These are phyloP conservation scores for Peromyscus nudipes DNA, from an alignment of 2,797 vertebrate genomes.

Conservation along the genomic window DNA sequence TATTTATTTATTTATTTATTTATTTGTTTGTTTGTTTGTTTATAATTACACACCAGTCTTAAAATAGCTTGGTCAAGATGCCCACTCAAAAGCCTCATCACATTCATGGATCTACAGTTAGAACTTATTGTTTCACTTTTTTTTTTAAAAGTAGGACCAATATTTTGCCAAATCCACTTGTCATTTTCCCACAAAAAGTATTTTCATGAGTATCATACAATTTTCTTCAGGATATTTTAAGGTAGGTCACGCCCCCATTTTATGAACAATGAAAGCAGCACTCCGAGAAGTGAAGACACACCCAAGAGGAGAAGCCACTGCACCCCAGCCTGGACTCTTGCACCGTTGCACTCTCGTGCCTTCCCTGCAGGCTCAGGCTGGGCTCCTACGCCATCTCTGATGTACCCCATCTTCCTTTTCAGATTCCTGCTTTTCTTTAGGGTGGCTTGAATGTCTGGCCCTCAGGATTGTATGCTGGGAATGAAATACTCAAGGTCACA, in stretches of 20 bases:
- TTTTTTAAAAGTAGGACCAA: not conserved
- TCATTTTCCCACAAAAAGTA: not conserved
- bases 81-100: not conserved
- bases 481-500: not conserved
- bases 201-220: not conserved
- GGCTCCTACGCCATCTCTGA: not conserved
- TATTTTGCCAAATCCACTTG: not conserved
- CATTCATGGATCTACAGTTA: not conserved
- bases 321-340: not conserved
- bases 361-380: not conserved
- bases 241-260: not conserved
- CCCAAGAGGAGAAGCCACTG: not conserved
- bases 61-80: not conserved
- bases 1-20: no score
- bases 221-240: not conserved
- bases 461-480: not conserved
- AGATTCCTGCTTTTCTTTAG: not conserved
- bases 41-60: not conserved
- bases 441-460: not conserved
- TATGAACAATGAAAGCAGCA: not conserved
- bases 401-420: not conserved
- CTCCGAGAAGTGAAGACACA: not conserved
- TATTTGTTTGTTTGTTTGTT: not conserved
- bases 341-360: accelerated
- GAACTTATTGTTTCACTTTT: not conserved